phyloP scores from a whole-genome alignment of 2,888 invertebrate species.

The Scelioninae gen. 1 region DNA sequence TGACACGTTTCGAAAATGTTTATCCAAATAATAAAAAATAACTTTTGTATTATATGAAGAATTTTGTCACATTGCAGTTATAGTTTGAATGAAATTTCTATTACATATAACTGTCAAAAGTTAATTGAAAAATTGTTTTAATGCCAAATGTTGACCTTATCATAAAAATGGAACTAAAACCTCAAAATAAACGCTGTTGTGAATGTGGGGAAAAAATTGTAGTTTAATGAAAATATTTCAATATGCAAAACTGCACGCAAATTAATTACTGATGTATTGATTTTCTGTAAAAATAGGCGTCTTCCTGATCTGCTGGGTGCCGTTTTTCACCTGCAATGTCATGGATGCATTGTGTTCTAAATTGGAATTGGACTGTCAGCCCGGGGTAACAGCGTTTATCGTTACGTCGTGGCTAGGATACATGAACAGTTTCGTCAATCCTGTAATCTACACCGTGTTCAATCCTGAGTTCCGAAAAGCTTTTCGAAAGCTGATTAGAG shows the following conservation, averaged over 20 bases:
- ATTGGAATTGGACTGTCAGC: conserved; percentile 90
- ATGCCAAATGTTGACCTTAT: too few species aligned
- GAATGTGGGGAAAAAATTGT: not conserved
- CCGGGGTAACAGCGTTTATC: conserved; percentile 95
- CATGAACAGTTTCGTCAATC: conserved; percentile 97
- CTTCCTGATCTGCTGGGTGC: conserved; percentile 99
- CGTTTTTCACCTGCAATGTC: conserved; percentile 99
- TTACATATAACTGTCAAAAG: too few species aligned
- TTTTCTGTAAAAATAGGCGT: conserved; percentile 89
- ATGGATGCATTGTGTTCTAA: conserved; percentile 98
- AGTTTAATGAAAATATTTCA: conserved; percentile 26
- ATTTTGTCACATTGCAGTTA: too few species aligned
- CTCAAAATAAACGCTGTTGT: not conserved
- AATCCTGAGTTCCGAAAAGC: conserved; percentile 99
- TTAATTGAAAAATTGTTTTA: too few species aligned
- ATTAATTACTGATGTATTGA: conserved; percentile 71
- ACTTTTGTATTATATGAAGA: too few species aligned
- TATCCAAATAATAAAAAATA: too few species aligned
- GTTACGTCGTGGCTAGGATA: conserved; percentile 99
- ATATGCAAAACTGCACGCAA: conserved; percentile 11
- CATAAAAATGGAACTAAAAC: not conserved
- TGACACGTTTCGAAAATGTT: too few species aligned
- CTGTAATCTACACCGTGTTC: conserved; percentile 97
- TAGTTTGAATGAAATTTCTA: too few species aligned
- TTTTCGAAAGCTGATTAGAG: conserved; percentile 94